Percentiles rank a stretch among this genome's conserved stretches.
Conservation (phyloP, 2,888 invertebrate species). For the Sinotaia quadrata region DNA sequence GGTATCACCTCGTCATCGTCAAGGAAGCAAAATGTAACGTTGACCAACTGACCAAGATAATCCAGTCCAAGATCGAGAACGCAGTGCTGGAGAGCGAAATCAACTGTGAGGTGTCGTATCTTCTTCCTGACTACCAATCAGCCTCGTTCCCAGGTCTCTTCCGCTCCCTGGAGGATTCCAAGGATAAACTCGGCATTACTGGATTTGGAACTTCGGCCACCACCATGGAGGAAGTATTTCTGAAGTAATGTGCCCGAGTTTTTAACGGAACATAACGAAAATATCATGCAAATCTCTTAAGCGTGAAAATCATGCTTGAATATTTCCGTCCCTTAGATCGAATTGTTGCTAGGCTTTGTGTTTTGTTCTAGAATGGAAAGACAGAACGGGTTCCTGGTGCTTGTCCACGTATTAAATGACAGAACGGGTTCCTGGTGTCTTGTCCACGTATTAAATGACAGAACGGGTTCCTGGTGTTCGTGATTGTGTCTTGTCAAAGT, state of each 20-base stretch:
- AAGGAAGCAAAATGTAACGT: slow-evolving; percentile 75
- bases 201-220: slow-evolving; percentile 89
- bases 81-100: slow-evolving; percentile 75
- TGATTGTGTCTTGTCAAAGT: too few relatives aligned
- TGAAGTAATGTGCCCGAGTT: slow-evolving; percentile 65
- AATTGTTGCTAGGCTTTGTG: too few relatives aligned
- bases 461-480: too few relatives aligned
- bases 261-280: too few relatives aligned
- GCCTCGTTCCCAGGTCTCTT: slow-evolving; percentile 60
- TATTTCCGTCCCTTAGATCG: too few relatives aligned
- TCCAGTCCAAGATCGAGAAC: slow-evolving; percentile 79
- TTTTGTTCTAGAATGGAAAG: too few relatives aligned
- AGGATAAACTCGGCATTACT: slow-evolving; percentile 77
- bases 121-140: slow-evolving; percentile 63
- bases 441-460: too few relatives aligned
- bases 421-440: too few relatives aligned
- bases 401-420: too few relatives aligned
- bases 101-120: slow-evolving; percentile 65
- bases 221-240: slow-evolving; percentile 87
- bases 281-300: too few relatives aligned
- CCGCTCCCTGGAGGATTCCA: slow-evolving; percentile 56
- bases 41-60: slow-evolving; percentile 76
- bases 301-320: too few relatives aligned
- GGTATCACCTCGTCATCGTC: slow-evolving; percentile 83
- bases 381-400: too few relatives aligned